These are phyloP conservation scores for Lepilemur septentrionalis DNA, from an alignment of 2,797 vertebrate genomes.

Conservation along the genomic window DNA sequence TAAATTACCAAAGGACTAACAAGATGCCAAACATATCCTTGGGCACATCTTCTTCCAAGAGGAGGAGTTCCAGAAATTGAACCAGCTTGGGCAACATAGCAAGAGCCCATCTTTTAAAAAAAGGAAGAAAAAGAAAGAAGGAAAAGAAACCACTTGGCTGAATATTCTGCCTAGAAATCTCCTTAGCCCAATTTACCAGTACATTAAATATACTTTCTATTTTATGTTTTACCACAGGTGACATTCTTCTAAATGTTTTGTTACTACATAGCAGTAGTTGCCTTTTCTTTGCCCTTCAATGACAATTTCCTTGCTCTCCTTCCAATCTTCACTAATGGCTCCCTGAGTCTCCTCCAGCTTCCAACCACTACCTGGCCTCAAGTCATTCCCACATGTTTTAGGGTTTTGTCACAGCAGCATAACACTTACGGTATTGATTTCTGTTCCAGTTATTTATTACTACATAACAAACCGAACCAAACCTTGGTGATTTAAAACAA, in stretches of 20 bases:
- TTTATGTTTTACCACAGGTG: not conserved
- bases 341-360: not conserved
- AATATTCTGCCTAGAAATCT: not conserved
- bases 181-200: not conserved
- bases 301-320: not conserved
- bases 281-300: not conserved
- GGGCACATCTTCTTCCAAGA: constrained; percentile 97
- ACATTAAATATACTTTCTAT: not conserved
- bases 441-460: not conserved
- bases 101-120: no score
- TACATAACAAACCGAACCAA: not conserved
- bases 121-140: no score
- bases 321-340: not conserved
- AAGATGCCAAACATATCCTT: constrained; percentile 94
- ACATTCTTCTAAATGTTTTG: not conserved
- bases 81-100: no score
- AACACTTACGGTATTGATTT: not conserved
- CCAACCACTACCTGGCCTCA: not conserved
- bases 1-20: constrained; percentile 93
- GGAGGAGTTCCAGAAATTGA: constrained; percentile 97
- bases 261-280: not conserved
- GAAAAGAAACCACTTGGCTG: not conserved
- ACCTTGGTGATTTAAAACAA: not conserved
- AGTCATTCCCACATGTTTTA: not conserved
- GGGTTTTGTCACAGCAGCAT: not conserved